These are phyloP conservation scores for Helicolenus hilgendorfi DNA, from an alignment of 2,797 vertebrate genomes.

Conservation along the genomic window DNA sequence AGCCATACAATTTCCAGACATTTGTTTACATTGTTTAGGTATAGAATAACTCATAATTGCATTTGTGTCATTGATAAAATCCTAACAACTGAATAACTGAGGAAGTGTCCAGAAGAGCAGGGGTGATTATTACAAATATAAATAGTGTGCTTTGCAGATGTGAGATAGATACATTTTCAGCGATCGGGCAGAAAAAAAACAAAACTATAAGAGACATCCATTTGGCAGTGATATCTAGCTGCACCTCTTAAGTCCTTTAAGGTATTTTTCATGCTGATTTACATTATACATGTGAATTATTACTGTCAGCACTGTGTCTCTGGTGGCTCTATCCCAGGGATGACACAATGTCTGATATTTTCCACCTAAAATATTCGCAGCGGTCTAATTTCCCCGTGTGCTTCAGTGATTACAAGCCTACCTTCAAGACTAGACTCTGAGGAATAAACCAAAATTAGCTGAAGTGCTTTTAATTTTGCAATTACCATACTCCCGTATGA, in stretches of 20 bases:
- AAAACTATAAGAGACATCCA: neutral
- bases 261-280: constrained; percentile 26
- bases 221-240: neutral
- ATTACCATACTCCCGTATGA: constrained; percentile 73
- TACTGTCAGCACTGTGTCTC: constrained; percentile 21
- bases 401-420: constrained; percentile 58
- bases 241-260: constrained; percentile 8
- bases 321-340: neutral
- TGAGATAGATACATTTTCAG: neutral
- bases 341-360: constrained; percentile 37
- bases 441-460: constrained; percentile 68
- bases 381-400: constrained; percentile 36
- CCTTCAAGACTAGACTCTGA: constrained; percentile 57
- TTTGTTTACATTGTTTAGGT: neutral
- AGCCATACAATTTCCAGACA: neutral
- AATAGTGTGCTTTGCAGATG: neutral
- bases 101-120: neutral
- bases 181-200: neutral
- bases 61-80: neutral
- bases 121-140: neutral
- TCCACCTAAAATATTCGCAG: constrained; percentile 34
- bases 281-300: constrained; percentile 19
- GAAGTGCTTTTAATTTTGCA: constrained; percentile 78
- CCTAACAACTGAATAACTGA: neutral
- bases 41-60: neutral